phyloP scores from a whole-genome alignment of 1,140 invertebrate genomes.

The Fopius arisanus region DNA sequence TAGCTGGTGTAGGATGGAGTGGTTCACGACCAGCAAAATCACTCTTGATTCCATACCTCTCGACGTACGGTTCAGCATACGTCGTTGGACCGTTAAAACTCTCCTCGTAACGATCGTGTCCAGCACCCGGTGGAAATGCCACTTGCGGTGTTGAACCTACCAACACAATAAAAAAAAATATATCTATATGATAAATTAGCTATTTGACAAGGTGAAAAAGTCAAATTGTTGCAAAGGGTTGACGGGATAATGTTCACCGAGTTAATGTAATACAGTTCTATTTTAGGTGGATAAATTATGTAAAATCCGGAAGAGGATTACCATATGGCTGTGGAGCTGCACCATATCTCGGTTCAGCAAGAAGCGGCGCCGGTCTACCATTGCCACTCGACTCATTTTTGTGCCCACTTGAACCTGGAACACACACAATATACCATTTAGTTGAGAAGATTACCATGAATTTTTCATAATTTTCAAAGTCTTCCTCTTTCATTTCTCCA shows the following conservation, averaged over 20 bases:
- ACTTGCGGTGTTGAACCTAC: conserved; percentile 58
- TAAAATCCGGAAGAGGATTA: conserved; percentile 63
- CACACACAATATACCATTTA: conserved; percentile 40
- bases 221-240: not conserved
- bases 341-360: conserved; percentile 86
- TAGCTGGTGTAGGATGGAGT: conserved; percentile 62
- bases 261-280: not conserved
- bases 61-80: conserved; percentile 64
- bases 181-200: no score
- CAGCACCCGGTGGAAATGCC: conserved; percentile 54
- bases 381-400: conserved; percentile 65
- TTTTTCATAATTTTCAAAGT: not conserved
- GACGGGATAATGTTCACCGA: not conserved
- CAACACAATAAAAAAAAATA: conserved; percentile 24
- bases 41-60: conserved; percentile 63
- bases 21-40: conserved; percentile 63
- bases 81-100: conserved; percentile 63
- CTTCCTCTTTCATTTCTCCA: not conserved
- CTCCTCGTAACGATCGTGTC: conserved; percentile 65
- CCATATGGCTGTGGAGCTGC: conserved; percentile 85
- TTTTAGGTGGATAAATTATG: conserved; percentile 2
- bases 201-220: no score
- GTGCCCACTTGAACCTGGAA: conserved; percentile 61
- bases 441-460: conserved; percentile 5
- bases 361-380: conserved; percentile 77